Conservation (phyloP, 2,113 vertebrate species). For the Lampris megalopsis region DNA sequence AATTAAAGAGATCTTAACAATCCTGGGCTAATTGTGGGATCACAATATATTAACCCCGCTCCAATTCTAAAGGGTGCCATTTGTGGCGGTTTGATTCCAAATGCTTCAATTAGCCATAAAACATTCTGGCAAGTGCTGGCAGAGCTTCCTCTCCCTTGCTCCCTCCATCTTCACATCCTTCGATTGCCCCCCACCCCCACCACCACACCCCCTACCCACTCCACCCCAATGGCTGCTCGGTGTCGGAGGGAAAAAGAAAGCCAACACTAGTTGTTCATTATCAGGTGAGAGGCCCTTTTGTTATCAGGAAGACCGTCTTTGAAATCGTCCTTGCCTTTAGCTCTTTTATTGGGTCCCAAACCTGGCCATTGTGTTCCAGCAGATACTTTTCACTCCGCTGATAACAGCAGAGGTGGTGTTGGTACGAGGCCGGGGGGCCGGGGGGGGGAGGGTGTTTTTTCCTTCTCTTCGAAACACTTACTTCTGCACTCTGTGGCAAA, state of each 20-base stretch:
- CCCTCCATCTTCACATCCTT: conserved; percentile 11
- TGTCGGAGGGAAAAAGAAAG: conserved; percentile 61
- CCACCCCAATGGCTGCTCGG: conserved; percentile 25
- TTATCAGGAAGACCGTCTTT: conserved; percentile 80
- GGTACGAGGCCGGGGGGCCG: too few relatives aligned
- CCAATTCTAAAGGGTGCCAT: conserved; percentile 83
- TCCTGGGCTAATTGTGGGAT: conserved; percentile 89
- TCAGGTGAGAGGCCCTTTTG: conserved; percentile 80
- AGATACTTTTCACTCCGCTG: conserved; percentile 79
- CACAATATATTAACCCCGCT: conserved; percentile 87
- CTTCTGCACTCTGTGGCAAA: conserved; percentile 62
- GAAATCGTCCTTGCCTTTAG: conserved; percentile 83
- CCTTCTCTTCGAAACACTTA: conserved; percentile 57
- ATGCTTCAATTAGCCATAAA: conserved; percentile 87
- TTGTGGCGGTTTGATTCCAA: conserved; percentile 81
- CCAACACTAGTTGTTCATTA: conserved; percentile 79
- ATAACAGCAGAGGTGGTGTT: conserved; percentile 60
- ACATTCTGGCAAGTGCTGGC: conserved; percentile 76
- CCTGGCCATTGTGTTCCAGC: conserved; percentile 73
- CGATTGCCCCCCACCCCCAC: conserved; percentile 15
- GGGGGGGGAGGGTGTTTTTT: conserved; percentile 64
- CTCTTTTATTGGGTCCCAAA: conserved; percentile 82
- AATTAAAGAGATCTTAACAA: conserved; percentile 89
- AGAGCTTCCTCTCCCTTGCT: conserved; percentile 40
- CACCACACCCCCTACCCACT: too few relatives aligned